Conservation (phyloP, 1,140 invertebrate genomes). For the Drosophila chauvacae region DNA sequence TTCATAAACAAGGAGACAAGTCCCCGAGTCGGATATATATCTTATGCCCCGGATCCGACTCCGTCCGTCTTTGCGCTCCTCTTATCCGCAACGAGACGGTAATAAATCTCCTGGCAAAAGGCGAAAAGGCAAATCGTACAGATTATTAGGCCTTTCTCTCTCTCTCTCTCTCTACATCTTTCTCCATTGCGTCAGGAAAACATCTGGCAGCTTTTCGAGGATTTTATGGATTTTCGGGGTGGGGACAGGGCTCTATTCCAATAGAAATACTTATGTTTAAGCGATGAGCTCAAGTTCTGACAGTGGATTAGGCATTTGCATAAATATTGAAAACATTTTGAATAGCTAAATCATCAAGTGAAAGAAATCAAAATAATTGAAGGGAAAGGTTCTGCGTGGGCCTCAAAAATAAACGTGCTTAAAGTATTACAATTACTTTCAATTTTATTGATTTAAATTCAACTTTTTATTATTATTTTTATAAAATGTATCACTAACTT, state of each 20-base stretch:
- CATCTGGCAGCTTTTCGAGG: constrained; percentile 55
- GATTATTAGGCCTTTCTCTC: constrained; percentile 65
- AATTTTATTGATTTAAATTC: neutral
- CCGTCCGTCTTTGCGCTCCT: constrained; percentile 59
- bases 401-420: neutral
- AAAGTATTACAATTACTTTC: neutral
- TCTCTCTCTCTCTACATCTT: neutral
- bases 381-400: neutral
- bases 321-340: constrained; percentile 47
- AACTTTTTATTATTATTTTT: neutral
- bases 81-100: constrained; percentile 79
- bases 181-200: constrained; percentile 58
- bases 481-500: neutral
- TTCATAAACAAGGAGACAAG: constrained; percentile 63
- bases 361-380: constrained; percentile 6
- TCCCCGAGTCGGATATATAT: constrained; percentile 44
- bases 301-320: constrained; percentile 45
- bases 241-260: constrained; percentile 11
- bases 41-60: constrained; percentile 18
- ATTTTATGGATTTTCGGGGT: constrained; percentile 35
- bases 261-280: constrained; percentile 51
- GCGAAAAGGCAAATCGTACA: constrained; percentile 74
- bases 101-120: constrained; percentile 77
- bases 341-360: constrained; percentile 31
- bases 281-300: constrained; percentile 47